Evolutionary conservation across 2,113 vertebrate species (phyloP), one percentile per base, ranked within the genome.

Genomic region (Mastomys natalensis): DNA sequence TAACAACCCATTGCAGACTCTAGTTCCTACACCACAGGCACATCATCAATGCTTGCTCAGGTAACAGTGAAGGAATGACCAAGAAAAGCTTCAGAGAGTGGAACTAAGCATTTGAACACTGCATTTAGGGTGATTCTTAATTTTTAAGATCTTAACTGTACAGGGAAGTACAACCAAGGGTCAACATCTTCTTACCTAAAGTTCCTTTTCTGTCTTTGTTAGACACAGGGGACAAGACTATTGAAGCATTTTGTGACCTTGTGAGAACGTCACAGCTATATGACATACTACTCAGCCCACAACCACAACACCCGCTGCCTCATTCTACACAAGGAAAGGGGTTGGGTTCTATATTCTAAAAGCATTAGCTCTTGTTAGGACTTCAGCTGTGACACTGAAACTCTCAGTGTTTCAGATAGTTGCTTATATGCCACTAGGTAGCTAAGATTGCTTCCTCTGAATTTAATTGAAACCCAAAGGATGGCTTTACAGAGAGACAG

Each of bases 401-500:
- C 58, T 90, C 70, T 90, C 73, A 34, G 74, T 93, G 58, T 95
- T 97, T 97, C 97, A 96, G 26, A 82, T 64, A 97, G 96, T 94
- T 97, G 95, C 58, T 97, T 91, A 73, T 51, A 88, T 45, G 88
- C 40, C 68, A 96, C 62, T 40, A 96, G 72, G 74, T 58, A 19
- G 64, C 78, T 97, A 60, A 22, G 53, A 87, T 88, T 93, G 84
- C 88, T 97, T 86, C 94, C 76, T 93, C 78, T 55, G 34, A 60
- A 68, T 97, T 97, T 97, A 98, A 98, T 96, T 98, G 96, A 97
- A 98, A 91, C 95, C 74, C 96, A 97, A 96, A 98, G 92, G 95
- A 98, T 72, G 88, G 45, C 73, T 85, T 91, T 43, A 73, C 0
- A 45, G 91, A 94, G 96, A 95, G 91, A 95, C 0, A 98, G 74